Evolutionary conservation across 2,797 vertebrate genomes (phyloP), one percentile per base, ranked within the genome.

Genomic region (Phrynocephalus forsythii): DNA sequence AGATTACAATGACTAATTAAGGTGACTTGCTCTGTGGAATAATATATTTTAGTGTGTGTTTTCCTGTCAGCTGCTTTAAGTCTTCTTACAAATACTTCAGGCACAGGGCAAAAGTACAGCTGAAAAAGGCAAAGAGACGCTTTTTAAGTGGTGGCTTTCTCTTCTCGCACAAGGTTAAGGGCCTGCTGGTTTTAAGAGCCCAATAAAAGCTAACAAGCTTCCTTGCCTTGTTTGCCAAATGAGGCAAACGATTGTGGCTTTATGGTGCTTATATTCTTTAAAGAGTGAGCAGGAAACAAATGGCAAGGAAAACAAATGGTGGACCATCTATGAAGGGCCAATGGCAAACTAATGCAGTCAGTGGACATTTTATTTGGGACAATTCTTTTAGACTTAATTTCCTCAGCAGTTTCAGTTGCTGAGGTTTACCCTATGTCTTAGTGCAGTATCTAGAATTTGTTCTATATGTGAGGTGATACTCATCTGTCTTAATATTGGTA

Each of bases 211-310:
- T 71, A 83, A 83, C 81, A 79, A 67, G 60, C 22, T 52, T 11
- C n/a, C 56, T 60, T 63, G 50, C 85, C 33, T 48, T 81, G 69
- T 86, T 86, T 81, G 80, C 24, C 72, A 83, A 84, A 66, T 81
- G 28, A 69, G 52, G 68, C 68, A 79, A 79, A 88, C 72, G 13
- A 63, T 1, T 63, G 56, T 60, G 26, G 48, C 56, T 85, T 82
- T 76, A 69, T 82, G 30, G 83, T 16, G 18, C 24, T 85, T 18
- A 38, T 44, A 76, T 81, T 85, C 79, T 81, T 44, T 24, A 33
- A 44, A 81, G 9, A 22, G 10, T 52, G 63, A 84, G 44, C 52
- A 69, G 50, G 66, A 69, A 84, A 50, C 66, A 88, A 78, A 68
- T 38, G 22, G 8, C 38, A 13, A 78, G 48, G 5, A 67, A 44